Base-by-base conservation (phyloP, 1,140 invertebrate species). In the Apis mellifera region DNA sequence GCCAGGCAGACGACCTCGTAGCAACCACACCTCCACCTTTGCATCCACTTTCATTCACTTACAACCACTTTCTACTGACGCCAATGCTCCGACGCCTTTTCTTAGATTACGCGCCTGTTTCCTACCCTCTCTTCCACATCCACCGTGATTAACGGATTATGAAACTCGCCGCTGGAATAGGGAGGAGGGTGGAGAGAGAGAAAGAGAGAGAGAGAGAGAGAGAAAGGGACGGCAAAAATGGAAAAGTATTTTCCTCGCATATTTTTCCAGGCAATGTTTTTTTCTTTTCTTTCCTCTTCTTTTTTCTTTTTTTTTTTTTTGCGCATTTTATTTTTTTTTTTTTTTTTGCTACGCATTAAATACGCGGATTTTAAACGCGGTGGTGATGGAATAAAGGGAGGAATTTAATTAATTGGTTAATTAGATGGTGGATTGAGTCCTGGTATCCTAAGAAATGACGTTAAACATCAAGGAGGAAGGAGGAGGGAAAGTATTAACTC, bases 51-150 rank as follows among this genome's bases (percentile, higher is more conserved):
- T 74, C 86, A 84, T 75, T 89, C 86, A 89, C 82, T 89, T 86
- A 83, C 86, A 88, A 74, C 88, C 88, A 86, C 82, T 89, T 84
- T 78, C 80, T 82, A 81, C 64, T 32, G 68, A 88, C 73, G 84
- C 86, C 84, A 77, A 86, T 88, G 84, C 87, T 86, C 85, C 77
- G 87, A 86, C 87, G 85, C 87, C 87, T 89, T 89, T 89, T 84
- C 86, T 89, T 88, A 82, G 66, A 89, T 89, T 83, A 88, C 62
- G 72, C 80, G 84, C 64, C 77, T 77, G 71, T 66, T 62, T 79
- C 32, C 72, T 60, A 60, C 80, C 75, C 80, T 68, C 80, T 68
- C 70, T 50, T 42, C 62, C 71, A 11, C 72, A 32, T 48, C 72
- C 71, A 78, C 62, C 32, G 75, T 71, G 81, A 83, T 83, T 83